phyloP scores from a whole-genome alignment of 53 echinoderm and acorn worm genomes.

The Apostichopus leukothele region DNA sequence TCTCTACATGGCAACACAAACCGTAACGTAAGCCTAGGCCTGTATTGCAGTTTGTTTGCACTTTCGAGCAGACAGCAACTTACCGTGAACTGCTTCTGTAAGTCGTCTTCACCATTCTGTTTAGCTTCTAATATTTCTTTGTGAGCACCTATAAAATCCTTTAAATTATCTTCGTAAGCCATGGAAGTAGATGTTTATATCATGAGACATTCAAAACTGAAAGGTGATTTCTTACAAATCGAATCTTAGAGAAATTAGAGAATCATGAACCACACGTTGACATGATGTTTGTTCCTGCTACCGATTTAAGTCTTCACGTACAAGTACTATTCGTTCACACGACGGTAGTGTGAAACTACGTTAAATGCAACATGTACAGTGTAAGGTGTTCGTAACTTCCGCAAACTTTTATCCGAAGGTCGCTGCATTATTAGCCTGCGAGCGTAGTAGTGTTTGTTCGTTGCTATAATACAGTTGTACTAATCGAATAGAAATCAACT shows the following conservation, averaged over 20 bases:
- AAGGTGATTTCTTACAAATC: not conserved
- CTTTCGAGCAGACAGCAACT: constrained; percentile 9
- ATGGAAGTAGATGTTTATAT: constrained; percentile 9
- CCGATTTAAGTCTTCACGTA: not conserved
- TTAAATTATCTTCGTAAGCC: constrained; percentile 29
- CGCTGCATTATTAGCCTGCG: not conserved
- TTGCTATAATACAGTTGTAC: no score
- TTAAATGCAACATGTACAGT: not conserved
- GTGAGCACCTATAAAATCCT: not conserved
- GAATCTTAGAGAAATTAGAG: not conserved
- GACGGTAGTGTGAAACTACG: not conserved
- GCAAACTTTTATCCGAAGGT: not conserved
- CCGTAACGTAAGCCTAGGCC: no score
- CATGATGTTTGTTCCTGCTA: not conserved
- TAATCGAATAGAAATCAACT: no score
- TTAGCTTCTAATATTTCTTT: constrained; percentile 20
- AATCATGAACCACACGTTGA: not conserved
- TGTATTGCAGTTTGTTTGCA: no score
- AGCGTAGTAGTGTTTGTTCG: no score
- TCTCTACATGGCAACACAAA: no score
- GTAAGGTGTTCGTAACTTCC: constrained; percentile 2
- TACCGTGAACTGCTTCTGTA: constrained; percentile 63
- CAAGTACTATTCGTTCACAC: not conserved
- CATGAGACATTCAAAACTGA: not conserved
- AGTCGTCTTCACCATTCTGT: constrained; percentile 59